Conservation (phyloP, 35 echinoderm and acorn worm species). For the Apostichopus parvimensis region DNA sequence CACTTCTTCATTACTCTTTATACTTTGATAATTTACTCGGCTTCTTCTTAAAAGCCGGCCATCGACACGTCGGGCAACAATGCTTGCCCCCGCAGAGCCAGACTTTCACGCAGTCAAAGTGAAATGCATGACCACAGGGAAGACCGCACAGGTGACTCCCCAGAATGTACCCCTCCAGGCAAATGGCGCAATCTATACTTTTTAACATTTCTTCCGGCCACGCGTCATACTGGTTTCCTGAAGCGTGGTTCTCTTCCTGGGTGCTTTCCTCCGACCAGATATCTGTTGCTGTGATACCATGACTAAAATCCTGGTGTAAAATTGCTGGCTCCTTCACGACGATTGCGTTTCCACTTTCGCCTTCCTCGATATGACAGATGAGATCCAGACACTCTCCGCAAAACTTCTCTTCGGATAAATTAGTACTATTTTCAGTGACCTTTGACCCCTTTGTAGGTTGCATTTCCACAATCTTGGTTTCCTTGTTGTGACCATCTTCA, state of each 20-base stretch:
- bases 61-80: constrained; percentile 83
- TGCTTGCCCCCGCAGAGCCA: constrained; percentile 87
- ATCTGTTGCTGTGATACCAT: not conserved
- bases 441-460: not conserved
- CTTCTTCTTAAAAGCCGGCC: constrained; percentile 93
- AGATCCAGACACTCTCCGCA: constrained; percentile 12
- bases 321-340: not conserved
- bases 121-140: constrained; percentile 88
- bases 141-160: constrained; percentile 76
- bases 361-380: not conserved
- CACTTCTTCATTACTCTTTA: constrained; percentile 62
- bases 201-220: constrained; percentile 72
- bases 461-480: not conserved
- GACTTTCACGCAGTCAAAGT: constrained; percentile 70
- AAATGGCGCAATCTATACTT: constrained; percentile 82
- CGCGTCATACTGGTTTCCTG: not conserved
- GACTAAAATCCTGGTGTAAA: not conserved
- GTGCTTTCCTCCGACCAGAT: not conserved
- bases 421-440: not conserved
- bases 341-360: not conserved
- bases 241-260: not conserved
- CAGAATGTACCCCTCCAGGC: constrained; percentile 70
- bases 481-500: not conserved
- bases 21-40: constrained; percentile 77
- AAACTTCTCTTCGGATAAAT: constrained; percentile 13